Conservation (phyloP, 1,140 invertebrate genomes). For the Drosophila lini region DNA sequence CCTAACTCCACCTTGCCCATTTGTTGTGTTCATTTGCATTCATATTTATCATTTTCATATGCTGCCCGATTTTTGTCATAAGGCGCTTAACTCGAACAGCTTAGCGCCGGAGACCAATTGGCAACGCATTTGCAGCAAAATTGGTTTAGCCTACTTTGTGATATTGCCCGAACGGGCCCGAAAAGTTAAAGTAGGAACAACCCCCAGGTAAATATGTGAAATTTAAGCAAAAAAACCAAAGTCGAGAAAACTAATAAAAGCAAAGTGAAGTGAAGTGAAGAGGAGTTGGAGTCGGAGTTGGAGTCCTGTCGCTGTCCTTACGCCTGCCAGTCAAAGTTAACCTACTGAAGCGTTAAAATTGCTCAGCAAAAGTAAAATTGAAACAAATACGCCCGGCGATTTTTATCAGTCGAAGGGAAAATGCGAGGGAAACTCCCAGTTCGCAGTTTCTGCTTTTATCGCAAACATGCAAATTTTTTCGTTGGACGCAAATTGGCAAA, state of each 20-base stretch:
- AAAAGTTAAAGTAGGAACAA: conserved; percentile 33
- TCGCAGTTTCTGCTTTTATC: conserved; percentile 54
- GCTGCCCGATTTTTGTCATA: conserved; percentile 52
- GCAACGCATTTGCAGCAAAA: conserved; percentile 63
- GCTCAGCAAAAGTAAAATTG: conserved; percentile 72
- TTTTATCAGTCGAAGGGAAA: conserved; percentile 57
- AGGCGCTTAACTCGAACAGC: conserved; percentile 61
- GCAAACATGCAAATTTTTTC: conserved; percentile 64
- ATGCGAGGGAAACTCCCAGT: conserved; percentile 28
- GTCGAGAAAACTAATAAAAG: conserved; percentile 44
- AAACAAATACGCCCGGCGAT: conserved; percentile 76
- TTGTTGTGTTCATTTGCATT: conserved; percentile 48
- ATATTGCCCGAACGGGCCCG: background rate
- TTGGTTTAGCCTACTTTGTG: conserved; percentile 66
- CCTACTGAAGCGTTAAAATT: conserved; percentile 83
- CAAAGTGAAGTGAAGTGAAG: conserved; percentile 21
- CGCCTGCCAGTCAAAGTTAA: conserved; percentile 78
- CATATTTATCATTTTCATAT: conserved; percentile 77
- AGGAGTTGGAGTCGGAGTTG: conserved; percentile 5
- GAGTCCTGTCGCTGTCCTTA: conserved; percentile 39
- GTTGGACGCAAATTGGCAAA: conserved; percentile 68
- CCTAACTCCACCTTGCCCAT: conserved; percentile 8
- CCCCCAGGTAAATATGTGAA: conserved; percentile 59
- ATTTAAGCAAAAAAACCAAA: conserved; percentile 57
- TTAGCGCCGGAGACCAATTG: conserved; percentile 58